Conservation (phyloP, 2,113 vertebrate species). For the Oreochromis niloticus region DNA sequence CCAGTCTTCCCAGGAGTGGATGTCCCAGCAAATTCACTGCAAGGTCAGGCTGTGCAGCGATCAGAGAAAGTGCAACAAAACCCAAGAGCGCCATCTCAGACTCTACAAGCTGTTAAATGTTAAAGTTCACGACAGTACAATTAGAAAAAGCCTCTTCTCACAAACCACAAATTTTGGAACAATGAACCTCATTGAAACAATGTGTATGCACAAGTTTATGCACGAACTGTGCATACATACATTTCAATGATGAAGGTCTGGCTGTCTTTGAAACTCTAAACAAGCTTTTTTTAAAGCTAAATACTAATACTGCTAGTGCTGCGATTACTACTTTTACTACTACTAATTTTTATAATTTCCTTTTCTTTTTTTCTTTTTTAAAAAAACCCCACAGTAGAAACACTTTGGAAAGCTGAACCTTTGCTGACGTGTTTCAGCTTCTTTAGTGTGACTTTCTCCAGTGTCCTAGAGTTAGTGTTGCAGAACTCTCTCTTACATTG, state of each 20-base stretch:
- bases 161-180: neutral
- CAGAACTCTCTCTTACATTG: neutral
- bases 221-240: neutral
- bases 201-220: neutral
- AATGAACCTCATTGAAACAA: neutral
- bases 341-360: neutral
- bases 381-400: no score
- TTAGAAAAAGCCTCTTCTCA: neutral
- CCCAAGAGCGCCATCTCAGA: neutral
- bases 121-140: neutral
- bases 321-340: neutral
- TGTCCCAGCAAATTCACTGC: neutral
- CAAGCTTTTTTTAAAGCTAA: neutral
- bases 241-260: neutral
- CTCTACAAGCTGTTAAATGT: neutral
- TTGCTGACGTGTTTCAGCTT: neutral
- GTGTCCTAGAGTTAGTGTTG: neutral
- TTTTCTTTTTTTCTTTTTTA: no score
- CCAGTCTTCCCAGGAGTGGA: neutral
- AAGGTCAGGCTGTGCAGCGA: neutral
- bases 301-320: neutral
- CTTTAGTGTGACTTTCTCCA: neutral
- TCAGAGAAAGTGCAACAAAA: neutral
- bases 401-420: no score
- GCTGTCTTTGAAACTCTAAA: neutral